These are phyloP conservation scores for Naja naja DNA, from an alignment of 2,113 vertebrate genomes.

Conservation along the genomic window DNA sequence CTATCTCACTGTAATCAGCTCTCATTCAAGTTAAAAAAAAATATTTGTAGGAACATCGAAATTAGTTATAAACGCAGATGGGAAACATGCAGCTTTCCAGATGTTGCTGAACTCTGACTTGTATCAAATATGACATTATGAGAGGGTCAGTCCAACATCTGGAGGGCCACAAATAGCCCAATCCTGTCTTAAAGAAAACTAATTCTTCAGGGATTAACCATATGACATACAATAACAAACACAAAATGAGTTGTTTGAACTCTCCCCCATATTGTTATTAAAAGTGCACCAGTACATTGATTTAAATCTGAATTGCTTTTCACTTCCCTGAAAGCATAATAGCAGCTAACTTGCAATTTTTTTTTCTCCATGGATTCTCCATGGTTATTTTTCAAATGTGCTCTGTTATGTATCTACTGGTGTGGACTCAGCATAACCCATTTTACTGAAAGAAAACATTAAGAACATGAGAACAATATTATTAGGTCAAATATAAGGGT, in stretches of 20 bases:
- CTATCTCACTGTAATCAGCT: background rate
- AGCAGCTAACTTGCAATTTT: background rate
- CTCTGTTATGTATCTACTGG: background rate
- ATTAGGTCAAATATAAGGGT: background rate
- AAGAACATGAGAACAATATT: background rate
- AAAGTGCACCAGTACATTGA: background rate
- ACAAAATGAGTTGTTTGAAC: background rate
- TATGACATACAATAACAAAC: background rate
- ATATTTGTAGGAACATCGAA: background rate
- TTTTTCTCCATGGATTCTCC: background rate
- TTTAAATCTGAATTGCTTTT: background rate
- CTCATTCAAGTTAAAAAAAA: background rate
- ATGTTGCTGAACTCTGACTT: background rate
- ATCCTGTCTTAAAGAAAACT: background rate
- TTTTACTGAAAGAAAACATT: background rate
- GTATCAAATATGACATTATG: background rate
- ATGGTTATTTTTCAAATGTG: background rate
- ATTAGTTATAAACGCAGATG: background rate
- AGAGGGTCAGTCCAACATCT: background rate
- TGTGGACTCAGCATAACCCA: background rate
- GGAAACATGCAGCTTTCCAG: background rate
- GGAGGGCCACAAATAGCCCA: background rate
- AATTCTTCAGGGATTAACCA: background rate
- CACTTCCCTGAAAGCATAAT: background rate
- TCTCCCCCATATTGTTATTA: background rate